Base-by-base conservation (phyloP, 2,113 vertebrate genomes). In the Mesoclemmys tuberculata region DNA sequence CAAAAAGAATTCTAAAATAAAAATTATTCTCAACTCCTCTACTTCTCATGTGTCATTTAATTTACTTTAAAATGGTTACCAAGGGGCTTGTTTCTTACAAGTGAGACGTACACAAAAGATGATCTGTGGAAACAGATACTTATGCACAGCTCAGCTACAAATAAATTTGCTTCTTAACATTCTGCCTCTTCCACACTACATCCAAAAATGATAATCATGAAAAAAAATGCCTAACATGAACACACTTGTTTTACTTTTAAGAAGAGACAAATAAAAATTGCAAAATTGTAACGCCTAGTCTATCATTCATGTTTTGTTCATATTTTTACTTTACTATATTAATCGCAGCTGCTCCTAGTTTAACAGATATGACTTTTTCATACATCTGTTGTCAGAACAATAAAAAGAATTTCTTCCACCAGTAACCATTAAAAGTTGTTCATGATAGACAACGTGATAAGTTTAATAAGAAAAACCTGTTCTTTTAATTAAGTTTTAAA, bases 1-100 rank as follows among this genome's bases (percentile, higher is more conserved):
- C 97, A 96, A 95, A 97, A 99, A 98, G 98, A 99, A 98, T 99
- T 98, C 97, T 92, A 92, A 95, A 97, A 96, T 98, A 97, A 98
- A 98, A 98, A 94, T 51, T 11, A 83, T 96, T 97, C 97, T 94
- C 61, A 74, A 82, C 94, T 96, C 90, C 92, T 90, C 77, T 85
- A 84, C 96, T 96, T 96, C 96, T 96, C 93, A 87, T 80, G 24
- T 93, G 96, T 94, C 95, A 79, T 88, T 94, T 93, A 80, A 94
- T 96, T 97, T 92, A 94, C 96, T 97, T 96, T n/a, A 91, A 97
- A 96, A 93, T 80, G 27, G 85, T 92, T 92, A 88, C 93, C 87
- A 86, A 84, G 61, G 87, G 97, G 92, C 77, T 5, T 19, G 27
- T 8, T 95, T 52, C 84, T 83, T 90, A 75, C 7, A 90, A 84